Base-by-base conservation (phyloP, 2,888 invertebrate species). In the Pyrocoelia pectoralis region DNA sequence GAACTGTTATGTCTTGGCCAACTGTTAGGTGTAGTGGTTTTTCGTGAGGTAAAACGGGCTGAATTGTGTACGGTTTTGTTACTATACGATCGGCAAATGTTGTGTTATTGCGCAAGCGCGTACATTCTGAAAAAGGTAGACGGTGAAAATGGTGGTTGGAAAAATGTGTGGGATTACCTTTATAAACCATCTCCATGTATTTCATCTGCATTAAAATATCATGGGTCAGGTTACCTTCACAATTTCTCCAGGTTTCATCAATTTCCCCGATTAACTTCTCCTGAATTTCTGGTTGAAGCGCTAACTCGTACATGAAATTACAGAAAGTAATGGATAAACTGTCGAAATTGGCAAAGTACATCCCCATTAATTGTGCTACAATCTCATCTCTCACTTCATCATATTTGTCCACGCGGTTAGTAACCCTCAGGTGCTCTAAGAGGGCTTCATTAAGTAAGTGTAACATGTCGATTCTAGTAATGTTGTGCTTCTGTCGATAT, bases 271-370 rank as follows among this genome's bases (percentile, higher is more conserved):
- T 80, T 0, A 89, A 76, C 53, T 76, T 83, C 1, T 83, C 80
- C 74, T 89, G 89, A 0, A 86, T 75, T 0, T 88, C 86, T 13
- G 84, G 83, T 76, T 88, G 83, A 2, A 84, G 54, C 28, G 86
- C 86, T 18, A 89, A 72, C 74, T 88, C 88, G 43, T 87, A 82
- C 0, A 85, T 76, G 0, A 84, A 72, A 64, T 88, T 87, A 0
- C 81, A 81, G 71, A 84, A 78, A 1, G 80, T 71, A 59, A 80
- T 80, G 0, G 84, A 81, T 0, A 81, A 80, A 0, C 83, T 79
- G 51, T 85, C 84, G 65, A 83, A 85, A 1, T 84, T 85, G 15
- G 83, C 85, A 1, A 84, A 74, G 75, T 84, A 84, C 77, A 85
- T 85, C 1, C 84, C 68, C 2, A 85, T 64, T n/a, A 83, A 83